phyloP scores from a whole-genome alignment of 2,797 vertebrate genomes.

The Myotis pilosus region DNA sequence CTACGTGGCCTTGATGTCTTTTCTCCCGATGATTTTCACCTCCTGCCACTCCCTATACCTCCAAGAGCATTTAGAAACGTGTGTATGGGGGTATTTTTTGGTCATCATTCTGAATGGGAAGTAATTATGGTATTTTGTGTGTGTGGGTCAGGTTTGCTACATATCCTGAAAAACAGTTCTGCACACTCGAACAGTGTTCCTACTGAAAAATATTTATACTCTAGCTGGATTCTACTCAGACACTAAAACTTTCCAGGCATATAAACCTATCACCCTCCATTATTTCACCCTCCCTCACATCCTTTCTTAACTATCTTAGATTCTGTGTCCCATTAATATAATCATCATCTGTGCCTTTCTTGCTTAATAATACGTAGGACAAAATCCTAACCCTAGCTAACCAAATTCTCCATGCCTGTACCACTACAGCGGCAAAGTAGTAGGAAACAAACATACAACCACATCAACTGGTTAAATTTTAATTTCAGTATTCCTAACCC shows the following conservation, averaged over 20 bases:
- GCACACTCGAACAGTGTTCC: not conserved
- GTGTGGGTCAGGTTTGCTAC: not conserved
- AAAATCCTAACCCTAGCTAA: not conserved
- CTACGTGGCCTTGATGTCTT: not conserved
- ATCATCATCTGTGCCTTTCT: not conserved
- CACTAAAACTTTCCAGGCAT: not conserved
- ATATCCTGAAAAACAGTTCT: conserved; percentile 9
- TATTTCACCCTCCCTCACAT: not conserved
- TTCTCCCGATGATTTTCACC: not conserved
- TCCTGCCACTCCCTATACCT: not conserved
- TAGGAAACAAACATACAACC: not conserved
- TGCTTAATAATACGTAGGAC: not conserved
- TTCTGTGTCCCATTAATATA: not conserved
- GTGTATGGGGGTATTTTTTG: not conserved
- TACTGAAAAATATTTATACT: not conserved
- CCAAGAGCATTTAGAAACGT: not conserved
- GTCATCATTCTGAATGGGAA: not conserved
- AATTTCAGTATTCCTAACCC: not conserved
- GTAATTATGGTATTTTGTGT: not conserved
- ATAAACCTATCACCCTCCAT: not conserved
- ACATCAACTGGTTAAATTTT: not conserved
- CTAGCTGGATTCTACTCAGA: not conserved
- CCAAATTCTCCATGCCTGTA: not conserved
- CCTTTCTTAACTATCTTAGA: not conserved
- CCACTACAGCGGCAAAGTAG: not conserved